Evolutionary conservation across 1,140 invertebrate species (phyloP).

Genomic region (Lanistes nyassanus): DNA sequence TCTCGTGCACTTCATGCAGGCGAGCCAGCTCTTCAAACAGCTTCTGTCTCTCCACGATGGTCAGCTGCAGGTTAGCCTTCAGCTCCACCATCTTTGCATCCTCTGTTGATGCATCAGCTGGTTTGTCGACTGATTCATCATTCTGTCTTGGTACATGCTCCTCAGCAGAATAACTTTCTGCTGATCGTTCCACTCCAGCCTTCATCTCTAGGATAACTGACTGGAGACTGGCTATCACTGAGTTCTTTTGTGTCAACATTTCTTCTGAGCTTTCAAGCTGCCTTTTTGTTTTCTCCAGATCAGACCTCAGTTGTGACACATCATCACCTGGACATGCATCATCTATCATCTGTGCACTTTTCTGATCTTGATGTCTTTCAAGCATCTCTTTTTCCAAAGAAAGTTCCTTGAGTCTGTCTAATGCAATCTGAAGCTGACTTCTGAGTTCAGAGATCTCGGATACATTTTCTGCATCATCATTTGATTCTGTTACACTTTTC

Average conservation of each 20-base stretch:
- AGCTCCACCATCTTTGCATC: constrained; percentile 23
- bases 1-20: constrained; percentile 33
- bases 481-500: constrained; percentile 17
- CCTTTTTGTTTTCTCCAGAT: constrained; percentile 11
- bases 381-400: constrained; percentile 11
- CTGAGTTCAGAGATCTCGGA: not conserved
- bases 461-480: not conserved
- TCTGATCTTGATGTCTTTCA: not conserved
- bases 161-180: not conserved
- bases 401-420: not conserved
- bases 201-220: not conserved
- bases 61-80: constrained; percentile 22
- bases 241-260: constrained; percentile 1
- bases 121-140: not conserved
- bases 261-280: not conserved
- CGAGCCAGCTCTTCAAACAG: constrained; percentile 30
- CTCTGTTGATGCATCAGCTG: constrained; percentile 5
- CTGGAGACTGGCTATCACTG: not conserved
- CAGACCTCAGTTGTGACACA: not conserved
- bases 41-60: constrained; percentile 26
- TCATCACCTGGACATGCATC: not conserved
- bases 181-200: not conserved
- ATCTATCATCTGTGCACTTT: not conserved
- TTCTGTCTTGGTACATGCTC: too few relatives aligned
- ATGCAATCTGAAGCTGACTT: constrained; percentile 1